Evolutionary conservation across 2,113 vertebrate species (phyloP), one percentile per base, ranked within the genome.

Genomic region (Gadus macrocephalus): DNA sequence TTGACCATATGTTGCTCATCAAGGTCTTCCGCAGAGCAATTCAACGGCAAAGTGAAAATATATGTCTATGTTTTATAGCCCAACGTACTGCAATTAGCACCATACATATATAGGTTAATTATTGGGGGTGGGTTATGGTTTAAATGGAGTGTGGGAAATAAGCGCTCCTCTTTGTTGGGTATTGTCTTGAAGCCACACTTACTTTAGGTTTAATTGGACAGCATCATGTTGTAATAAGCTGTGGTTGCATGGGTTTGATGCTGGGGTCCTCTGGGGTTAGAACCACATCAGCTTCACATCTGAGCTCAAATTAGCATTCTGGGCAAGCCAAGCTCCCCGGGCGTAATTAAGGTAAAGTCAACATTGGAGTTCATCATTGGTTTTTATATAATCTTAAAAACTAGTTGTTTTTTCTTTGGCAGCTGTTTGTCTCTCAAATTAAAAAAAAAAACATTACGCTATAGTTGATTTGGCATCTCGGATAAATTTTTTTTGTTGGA

Each of bases 371-470:
- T 90, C 85, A 90, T 91, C 82, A 87, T 81, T 78, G 80, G 77
- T 56, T 87, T 90, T 90, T 86, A 86, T 90, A 85, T 86, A 84
- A 91, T 87, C 84, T 90, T 90, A 90, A 89, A 49, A 89, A 87
- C 81, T 84, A 88, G 83, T 87, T 85, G 77, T 75, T 58, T 81
- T 49, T 89, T 90, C 89, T 90, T 84, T 90, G 86, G 88, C 88
- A 88, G 88, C 88, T 90, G 83, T 92, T 91, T 90, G 87, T 91
- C 88, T 90, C 85, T 91, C 90, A 85, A 90, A 89, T 92, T 91
- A 90, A 91, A 91, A 91, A 91, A 87, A 80, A 81, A 88, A 87
- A 87, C 86, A 89, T 90, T 90, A 87, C 78, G 83, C 82, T 77
- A 83, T 67, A 67, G 85, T 86, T 90, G 89, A 88, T 91, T 90